Conservation (phyloP, 2,797 vertebrate genomes). For the Alouatta caraya region DNA sequence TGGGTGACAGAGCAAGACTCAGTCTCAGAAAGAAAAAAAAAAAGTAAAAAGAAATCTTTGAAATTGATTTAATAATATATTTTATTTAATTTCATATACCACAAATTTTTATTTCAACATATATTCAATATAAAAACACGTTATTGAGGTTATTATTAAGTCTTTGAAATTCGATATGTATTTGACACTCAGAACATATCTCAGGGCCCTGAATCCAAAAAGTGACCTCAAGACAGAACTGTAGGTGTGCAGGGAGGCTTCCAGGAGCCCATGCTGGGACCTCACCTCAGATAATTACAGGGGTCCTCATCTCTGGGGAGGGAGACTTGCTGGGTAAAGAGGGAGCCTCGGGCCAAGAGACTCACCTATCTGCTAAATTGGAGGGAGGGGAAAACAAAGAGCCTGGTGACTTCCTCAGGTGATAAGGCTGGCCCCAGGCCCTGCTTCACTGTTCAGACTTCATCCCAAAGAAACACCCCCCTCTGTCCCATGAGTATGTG, state of each 20-base stretch:
- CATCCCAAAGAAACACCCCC: neutral
- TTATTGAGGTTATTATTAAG: neutral
- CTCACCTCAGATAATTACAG: slow-evolving; percentile 44
- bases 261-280: slow-evolving; percentile 2
- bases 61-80: neutral
- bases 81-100: neutral
- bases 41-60: neutral
- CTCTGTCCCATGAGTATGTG: neutral
- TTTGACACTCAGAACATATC: neutral
- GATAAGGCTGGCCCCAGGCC: neutral
- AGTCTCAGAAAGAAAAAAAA: neutral
- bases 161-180: neutral
- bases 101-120: neutral
- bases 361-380: too few relatives aligned
- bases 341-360: neutral
- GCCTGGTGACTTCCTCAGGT: slow-evolving; percentile 56
- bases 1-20: neutral
- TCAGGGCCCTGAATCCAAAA: neutral
- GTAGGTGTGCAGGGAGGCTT: slow-evolving; percentile 32
- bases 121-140: neutral
- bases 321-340: neutral
- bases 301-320: neutral
- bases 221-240: neutral
- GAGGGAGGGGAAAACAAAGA: neutral
- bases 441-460: neutral